These are phyloP conservation scores for Rhynchomys soricoides DNA, from an alignment of 2,113 vertebrate genomes.

Conservation along the genomic window DNA sequence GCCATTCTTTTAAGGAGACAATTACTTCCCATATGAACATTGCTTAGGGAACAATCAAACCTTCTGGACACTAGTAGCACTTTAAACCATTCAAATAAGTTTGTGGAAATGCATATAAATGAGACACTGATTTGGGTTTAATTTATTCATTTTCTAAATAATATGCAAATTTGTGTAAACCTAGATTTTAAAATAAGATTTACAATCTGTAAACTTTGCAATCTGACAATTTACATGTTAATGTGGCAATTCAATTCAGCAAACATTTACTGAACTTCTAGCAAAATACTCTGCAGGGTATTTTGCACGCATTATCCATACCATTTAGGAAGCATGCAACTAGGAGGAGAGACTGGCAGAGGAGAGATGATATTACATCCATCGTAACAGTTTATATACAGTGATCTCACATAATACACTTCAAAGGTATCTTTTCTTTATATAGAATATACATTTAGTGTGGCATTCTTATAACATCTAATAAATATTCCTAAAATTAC, in stretches of 20 bases:
- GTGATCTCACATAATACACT: not conserved
- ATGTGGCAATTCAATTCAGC: constrained; percentile 68
- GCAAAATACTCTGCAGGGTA: constrained; percentile 15
- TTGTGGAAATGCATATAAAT: constrained; percentile 58
- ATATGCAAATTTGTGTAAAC: constrained; percentile 72
- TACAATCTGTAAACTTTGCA: constrained; percentile 62
- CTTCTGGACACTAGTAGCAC: not conserved
- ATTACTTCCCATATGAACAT: not conserved
- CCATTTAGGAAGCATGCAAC: not conserved
- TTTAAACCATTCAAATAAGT: constrained; percentile 34
- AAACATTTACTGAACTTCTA: constrained; percentile 71
- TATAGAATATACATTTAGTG: not conserved
- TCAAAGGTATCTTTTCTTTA: not conserved
- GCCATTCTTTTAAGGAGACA: not conserved
- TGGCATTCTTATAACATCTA: not conserved
- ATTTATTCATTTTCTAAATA: constrained; percentile 77
- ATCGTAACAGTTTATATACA: constrained; percentile 25
- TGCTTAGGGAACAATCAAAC: not conserved
- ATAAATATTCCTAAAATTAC: not conserved
- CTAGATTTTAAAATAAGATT: constrained; percentile 74
- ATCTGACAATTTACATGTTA: constrained; percentile 74
- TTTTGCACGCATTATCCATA: constrained; percentile 5
- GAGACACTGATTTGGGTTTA: constrained; percentile 31
- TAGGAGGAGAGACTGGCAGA: not conserved
- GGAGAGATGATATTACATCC: not conserved